Percentiles rank a stretch among this genome's conserved stretches.
Evolutionary conservation across 2,113 vertebrate genomes (phyloP).

Genomic region (Macquaria ambigua): DNA sequence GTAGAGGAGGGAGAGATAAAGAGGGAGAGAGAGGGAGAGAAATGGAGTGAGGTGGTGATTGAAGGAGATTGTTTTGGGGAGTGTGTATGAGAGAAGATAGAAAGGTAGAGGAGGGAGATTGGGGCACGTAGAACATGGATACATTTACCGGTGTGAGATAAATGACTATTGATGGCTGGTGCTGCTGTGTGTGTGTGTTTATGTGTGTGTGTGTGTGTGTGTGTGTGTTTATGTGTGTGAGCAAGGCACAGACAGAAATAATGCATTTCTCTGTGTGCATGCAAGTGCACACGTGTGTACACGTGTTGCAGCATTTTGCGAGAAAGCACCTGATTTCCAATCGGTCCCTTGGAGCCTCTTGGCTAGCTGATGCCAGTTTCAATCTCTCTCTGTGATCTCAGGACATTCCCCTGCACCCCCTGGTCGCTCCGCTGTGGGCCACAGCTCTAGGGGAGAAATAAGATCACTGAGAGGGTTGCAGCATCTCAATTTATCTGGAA

Average conservation of each 20-base stretch:
- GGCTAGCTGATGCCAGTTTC: constrained; percentile 72
- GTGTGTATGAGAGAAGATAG: constrained; percentile 73
- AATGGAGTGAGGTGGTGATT: constrained; percentile 73
- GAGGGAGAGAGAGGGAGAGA: constrained; percentile 48
- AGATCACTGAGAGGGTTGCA: constrained; percentile 64
- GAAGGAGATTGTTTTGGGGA: constrained; percentile 81
- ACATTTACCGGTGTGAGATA: constrained; percentile 75
- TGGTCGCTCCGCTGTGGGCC: constrained; percentile 50
- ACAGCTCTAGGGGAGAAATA: constrained; percentile 65
- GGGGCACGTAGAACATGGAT: constrained; percentile 73
- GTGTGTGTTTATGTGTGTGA: background rate
- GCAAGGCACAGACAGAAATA: constrained; percentile 9
- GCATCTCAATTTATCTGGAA: constrained; percentile 75
- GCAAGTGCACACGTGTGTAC: constrained; percentile 21
- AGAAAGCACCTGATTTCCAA: constrained; percentile 73
- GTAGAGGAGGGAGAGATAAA: constrained; percentile 76
- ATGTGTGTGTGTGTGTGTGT: constrained; percentile 10
- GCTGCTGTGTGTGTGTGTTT: constrained; percentile 21
- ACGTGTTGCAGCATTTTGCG: constrained; percentile 43
- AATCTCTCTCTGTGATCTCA: constrained; percentile 71
- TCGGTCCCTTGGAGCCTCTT: constrained; percentile 62
- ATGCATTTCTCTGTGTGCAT: constrained; percentile 10
- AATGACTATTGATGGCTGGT: constrained; percentile 72
- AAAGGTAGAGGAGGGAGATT: constrained; percentile 70
- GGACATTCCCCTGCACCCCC: constrained; percentile 61